Evolutionary conservation across 53 echinoderm and acorn worm species (phyloP), one percentile per base, ranked within the genome.

Genomic region (Hippasteria phrygiana): DNA sequence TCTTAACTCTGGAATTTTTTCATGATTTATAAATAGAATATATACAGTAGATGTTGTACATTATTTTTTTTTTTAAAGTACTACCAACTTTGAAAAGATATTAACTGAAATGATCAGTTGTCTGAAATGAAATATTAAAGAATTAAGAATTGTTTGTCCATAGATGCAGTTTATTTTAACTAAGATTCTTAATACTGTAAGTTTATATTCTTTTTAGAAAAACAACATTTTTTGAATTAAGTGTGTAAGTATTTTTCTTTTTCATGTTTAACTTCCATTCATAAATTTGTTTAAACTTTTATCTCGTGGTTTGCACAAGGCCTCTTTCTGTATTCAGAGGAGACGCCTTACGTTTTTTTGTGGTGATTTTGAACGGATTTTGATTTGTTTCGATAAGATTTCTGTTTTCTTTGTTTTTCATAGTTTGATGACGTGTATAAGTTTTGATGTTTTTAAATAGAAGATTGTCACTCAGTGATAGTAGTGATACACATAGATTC

Each of bases 91-190:
- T 71, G 53, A 71, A 85, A n/a, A 54, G 47, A 85, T 77, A 90
- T 73, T 82, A 82, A 90, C 90, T 90, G 90, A 90, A 90, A 90
- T 90, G 42, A 71, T 90, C 90, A 90, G 90, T 90, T 90, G 81
- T 82, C 90, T 90, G 90, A 90, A 90, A 90, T 90, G 29, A 73
- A 75, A 75, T 75, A 75, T 75, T 75, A 75, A 74, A 75, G 43
- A 73, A 82, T n/a, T 43, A 63, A 82, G 70, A 39, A 36, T 69
- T 85, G 63, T 85, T 50, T 85, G 85, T 85, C 85, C 85, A 85
- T 85, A 85, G 85, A 85, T 51, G 51, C 69, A 70, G 85, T 85
- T 71, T 85, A 85, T 85, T 85, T 85, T 85, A 70, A 85, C 71
- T 85, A 85, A 85, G 50, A 85, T 85, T 85, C 85, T 85, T 85